phyloP scores from a whole-genome alignment of 2,113 vertebrate genomes.

The Speoplatyrhinus poulsoni region DNA sequence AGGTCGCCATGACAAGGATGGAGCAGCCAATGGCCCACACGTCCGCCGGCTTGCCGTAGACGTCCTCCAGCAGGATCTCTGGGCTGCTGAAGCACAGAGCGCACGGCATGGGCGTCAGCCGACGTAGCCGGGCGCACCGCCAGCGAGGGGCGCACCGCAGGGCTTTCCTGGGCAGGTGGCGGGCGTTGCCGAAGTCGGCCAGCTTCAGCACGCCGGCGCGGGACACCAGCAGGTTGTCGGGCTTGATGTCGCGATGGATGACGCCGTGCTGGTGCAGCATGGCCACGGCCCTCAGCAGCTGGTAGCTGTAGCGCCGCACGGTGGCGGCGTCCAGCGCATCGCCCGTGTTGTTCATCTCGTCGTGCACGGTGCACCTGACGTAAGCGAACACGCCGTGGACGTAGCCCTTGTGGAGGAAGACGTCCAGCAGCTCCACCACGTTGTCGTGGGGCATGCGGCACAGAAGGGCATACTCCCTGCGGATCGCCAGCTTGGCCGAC shows the following conservation, averaged over 20 bases:
- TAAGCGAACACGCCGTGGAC: too few relatives aligned
- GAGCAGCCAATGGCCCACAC: conserved; percentile 1
- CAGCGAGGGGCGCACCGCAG: not conserved
- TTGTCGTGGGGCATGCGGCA: too few relatives aligned
- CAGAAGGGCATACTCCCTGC: too few relatives aligned
- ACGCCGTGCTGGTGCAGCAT: not conserved
- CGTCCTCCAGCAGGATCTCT: not conserved
- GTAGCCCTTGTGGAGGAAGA: too few relatives aligned
- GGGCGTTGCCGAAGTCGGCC: not conserved
- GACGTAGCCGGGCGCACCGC: not conserved
- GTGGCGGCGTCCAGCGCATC: too few relatives aligned
- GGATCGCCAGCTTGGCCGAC: too few relatives aligned
- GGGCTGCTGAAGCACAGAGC: not conserved
- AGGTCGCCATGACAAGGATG: not conserved
- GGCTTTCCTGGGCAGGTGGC: not conserved
- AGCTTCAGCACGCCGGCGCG: not conserved
- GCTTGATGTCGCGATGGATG: not conserved
- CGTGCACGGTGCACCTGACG: too few relatives aligned
- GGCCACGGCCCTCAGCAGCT: too few relatives aligned
- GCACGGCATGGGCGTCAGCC: not conserved
- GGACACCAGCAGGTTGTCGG: not conserved
- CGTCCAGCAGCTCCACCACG: too few relatives aligned
- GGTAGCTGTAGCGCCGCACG: too few relatives aligned
- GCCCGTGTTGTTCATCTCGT: too few relatives aligned
- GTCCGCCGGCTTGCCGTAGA: not conserved